Percentiles rank a stretch among this genome's conserved stretches.
These are phyloP conservation scores for Lithobates sylvaticus DNA, from an alignment of 2,797 vertebrate genomes.

Conservation along the genomic window DNA sequence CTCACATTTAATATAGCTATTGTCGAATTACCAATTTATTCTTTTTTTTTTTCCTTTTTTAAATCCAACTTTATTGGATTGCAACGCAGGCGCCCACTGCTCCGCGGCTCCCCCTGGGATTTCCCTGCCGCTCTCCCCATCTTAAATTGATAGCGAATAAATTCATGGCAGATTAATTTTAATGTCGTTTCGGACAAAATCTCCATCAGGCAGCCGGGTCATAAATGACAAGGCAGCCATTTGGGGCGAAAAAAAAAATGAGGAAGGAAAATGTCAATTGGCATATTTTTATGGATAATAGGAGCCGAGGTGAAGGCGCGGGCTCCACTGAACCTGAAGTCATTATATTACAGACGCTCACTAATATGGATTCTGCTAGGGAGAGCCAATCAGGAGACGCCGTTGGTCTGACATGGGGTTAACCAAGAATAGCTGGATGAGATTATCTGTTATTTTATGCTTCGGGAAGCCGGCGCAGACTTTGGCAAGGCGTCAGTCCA, in stretches of 20 bases:
- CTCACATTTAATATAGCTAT: conserved; percentile 31
- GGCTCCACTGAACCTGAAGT: conserved; percentile 36
- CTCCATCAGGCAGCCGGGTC: conserved; percentile 37
- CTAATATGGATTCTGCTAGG: neutral
- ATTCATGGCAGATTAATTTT: conserved; percentile 57
- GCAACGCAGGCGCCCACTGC: conserved; percentile 1
- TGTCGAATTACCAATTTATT: neutral
- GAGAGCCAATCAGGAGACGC: conserved; percentile 9
- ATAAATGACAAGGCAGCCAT: conserved; percentile 45
- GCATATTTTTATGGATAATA: conserved; percentile 37
- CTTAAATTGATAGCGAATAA: conserved; percentile 45
- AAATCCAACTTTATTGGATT: conserved; percentile 27
- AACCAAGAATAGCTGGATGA: conserved; percentile 9
- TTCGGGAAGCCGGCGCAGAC: neutral
- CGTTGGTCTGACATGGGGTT: neutral
- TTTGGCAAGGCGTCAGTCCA: neutral
- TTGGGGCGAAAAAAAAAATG: conserved; percentile 7
- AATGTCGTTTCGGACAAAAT: conserved; percentile 51
- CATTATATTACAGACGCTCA: conserved; percentile 11
- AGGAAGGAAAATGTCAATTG: conserved; percentile 28
- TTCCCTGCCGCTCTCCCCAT: conserved; percentile 7
- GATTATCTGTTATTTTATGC: neutral
- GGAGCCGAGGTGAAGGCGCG: neutral
- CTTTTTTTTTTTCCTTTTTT: neutral
- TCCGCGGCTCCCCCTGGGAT: conserved; percentile 20